phyloP scores from a whole-genome alignment of 2,888 invertebrate species.

The Tiliacea aurago region DNA sequence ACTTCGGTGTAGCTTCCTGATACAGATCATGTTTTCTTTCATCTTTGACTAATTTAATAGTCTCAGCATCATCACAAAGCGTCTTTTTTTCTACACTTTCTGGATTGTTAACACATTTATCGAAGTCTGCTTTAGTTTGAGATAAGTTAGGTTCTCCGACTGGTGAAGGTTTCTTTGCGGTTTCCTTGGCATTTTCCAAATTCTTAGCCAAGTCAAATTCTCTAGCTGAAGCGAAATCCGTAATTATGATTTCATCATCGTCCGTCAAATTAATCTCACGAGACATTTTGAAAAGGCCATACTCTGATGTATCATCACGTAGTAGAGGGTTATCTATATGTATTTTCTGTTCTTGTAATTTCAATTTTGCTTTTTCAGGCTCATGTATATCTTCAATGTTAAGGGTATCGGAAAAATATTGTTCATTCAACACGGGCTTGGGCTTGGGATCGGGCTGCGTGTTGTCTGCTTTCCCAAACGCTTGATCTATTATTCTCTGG shows the following conservation, averaged over 20 bases:
- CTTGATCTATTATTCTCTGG: constrained; percentile 60
- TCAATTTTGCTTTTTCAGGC: constrained; percentile 33
- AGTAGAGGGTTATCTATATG: neutral
- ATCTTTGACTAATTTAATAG: neutral
- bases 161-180: neutral
- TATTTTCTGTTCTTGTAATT: neutral
- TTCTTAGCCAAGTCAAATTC: constrained; percentile 13
- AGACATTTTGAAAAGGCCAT: constrained; percentile 26
- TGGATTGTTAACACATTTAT: neutral
- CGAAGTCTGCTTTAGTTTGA: neutral
- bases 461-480: constrained; percentile 53
- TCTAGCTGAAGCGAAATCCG: neutral
- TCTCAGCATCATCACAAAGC: neutral
- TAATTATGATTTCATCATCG: neutral
- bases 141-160: neutral
- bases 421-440: neutral
- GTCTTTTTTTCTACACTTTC: neutral
- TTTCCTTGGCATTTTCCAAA: neutral
- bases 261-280: neutral
- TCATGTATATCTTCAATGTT: constrained; percentile 36
- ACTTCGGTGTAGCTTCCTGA: neutral
- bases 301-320: constrained; percentile 29
- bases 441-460: neutral
- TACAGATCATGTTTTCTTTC: neutral
- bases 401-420: constrained; percentile 34